These are phyloP conservation scores for Chloroceryle amazona DNA, from an alignment of 2,797 vertebrate genomes.

Conservation along the genomic window DNA sequence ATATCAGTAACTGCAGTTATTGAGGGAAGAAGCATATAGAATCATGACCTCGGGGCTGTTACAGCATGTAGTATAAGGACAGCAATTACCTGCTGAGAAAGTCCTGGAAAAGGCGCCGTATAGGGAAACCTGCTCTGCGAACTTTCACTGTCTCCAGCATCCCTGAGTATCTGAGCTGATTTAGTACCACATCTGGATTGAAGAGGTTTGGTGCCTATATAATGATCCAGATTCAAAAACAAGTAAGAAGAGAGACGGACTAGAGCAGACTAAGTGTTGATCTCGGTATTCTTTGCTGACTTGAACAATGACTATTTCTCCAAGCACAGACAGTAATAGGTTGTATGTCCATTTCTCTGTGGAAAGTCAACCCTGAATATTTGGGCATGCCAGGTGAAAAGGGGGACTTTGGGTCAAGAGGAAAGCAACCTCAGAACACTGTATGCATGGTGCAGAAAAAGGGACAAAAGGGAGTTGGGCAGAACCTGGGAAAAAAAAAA, in stretches of 20 bases:
- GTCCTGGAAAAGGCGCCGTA: constrained; percentile 89
- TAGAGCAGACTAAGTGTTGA: background rate
- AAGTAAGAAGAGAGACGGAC: background rate
- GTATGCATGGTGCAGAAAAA: background rate
- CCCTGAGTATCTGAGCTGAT: constrained; percentile 92
- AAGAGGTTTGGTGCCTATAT: constrained; percentile 87
- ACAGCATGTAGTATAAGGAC: background rate
- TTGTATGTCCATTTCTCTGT: background rate
- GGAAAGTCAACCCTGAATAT: background rate
- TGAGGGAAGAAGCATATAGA: background rate
- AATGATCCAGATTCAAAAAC: background rate
- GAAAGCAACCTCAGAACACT: background rate
- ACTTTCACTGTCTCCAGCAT: constrained; percentile 95
- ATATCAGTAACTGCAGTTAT: background rate
- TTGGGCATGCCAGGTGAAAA: background rate
- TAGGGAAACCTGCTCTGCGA: constrained; percentile 90
- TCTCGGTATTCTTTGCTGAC: background rate
- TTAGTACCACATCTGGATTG: constrained; percentile 89
- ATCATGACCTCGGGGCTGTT: background rate
- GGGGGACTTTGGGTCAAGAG: background rate
- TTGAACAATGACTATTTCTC: background rate
- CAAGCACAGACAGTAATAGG: background rate
- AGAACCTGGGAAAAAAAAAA: background rate
- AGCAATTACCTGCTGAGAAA: constrained; percentile 86
- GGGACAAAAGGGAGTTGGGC: background rate